A percentile compares a stretch with the other conserved stretches of the same genome.
phyloP scores from a whole-genome alignment of 2,797 vertebrate genomes.

The Pseudochirops corinnae region DNA sequence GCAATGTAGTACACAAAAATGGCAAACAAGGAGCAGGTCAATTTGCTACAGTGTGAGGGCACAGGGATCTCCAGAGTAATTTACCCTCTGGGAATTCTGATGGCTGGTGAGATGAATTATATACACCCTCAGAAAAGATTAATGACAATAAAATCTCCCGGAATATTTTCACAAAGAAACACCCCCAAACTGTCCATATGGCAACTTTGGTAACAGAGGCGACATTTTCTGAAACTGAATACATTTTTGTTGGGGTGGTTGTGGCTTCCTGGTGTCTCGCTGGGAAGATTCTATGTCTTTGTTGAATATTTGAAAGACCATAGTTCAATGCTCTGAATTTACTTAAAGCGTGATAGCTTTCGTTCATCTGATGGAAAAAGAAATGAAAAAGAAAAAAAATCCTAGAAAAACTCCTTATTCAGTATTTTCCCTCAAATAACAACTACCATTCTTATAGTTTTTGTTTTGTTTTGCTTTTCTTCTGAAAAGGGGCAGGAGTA shows the following conservation, averaged over 20 bases:
- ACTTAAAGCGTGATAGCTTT: neutral
- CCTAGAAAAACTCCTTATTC: neutral
- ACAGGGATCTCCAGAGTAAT: conserved; percentile 98
- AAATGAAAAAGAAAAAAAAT: neutral
- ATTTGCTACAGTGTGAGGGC: conserved; percentile 97
- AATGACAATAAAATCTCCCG: conserved; percentile 92
- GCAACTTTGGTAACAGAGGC: conserved; percentile 83
- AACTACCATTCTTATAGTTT: neutral
- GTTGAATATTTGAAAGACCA: conserved; percentile 50
- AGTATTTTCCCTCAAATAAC: neutral
- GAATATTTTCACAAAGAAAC: conserved; percentile 85
- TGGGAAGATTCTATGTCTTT: neutral
- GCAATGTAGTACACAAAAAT: conserved; percentile 99
- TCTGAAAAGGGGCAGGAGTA: neutral
- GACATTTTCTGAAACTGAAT: conserved; percentile 68
- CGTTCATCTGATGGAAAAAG: neutral
- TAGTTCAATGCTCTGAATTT: conserved; percentile 55
- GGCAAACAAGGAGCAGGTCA: conserved; percentile 99
- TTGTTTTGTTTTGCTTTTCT: neutral
- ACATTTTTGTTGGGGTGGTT: conserved; percentile 72
- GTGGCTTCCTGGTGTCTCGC: neutral
- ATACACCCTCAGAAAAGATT: conserved; percentile 96
- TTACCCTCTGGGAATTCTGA: conserved; percentile 97
- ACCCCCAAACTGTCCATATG: conserved; percentile 79
- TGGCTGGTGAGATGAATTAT: conserved; percentile 98